phyloP scores from a whole-genome alignment of 2,113 vertebrate species.

The Cebus imitator region DNA sequence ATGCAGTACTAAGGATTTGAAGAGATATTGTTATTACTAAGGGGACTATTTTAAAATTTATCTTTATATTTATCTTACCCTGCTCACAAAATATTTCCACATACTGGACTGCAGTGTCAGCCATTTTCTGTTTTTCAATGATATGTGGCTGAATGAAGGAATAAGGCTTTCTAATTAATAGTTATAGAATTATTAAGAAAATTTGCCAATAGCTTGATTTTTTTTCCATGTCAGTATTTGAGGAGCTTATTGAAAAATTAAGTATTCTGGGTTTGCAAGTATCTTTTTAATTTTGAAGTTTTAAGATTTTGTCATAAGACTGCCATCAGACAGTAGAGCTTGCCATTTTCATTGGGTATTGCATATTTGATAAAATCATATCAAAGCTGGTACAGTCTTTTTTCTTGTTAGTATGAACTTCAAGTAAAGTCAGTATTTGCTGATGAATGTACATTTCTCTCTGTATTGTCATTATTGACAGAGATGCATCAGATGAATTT shows the following conservation, averaged over 20 bases:
- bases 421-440: background rate
- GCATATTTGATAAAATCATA: background rate
- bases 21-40: slow-evolving; percentile 35
- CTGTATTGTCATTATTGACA: background rate
- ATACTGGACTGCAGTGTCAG: background rate
- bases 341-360: background rate
- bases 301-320: background rate
- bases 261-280: background rate
- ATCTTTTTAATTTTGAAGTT: slow-evolving; percentile 27
- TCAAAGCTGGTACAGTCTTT: background rate
- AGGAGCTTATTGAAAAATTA: slow-evolving; percentile 9
- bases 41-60: slow-evolving; percentile 18
- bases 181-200: background rate
- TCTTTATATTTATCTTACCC: slow-evolving; percentile 48
- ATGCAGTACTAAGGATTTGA: slow-evolving; percentile 30
- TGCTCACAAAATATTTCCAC: background rate
- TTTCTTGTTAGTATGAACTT: background rate
- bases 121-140: slow-evolving; percentile 9
- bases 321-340: background rate
- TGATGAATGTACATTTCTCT: background rate
- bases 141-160: background rate
- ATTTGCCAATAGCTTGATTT: background rate
- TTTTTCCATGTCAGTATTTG: background rate
- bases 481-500: background rate
- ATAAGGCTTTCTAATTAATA: background rate